Percentiles rank a stretch among this genome's conserved stretches.
These are phyloP conservation scores for Euthynnus affinis DNA, from an alignment of 2,797 vertebrate species.

Conservation along the genomic window DNA sequence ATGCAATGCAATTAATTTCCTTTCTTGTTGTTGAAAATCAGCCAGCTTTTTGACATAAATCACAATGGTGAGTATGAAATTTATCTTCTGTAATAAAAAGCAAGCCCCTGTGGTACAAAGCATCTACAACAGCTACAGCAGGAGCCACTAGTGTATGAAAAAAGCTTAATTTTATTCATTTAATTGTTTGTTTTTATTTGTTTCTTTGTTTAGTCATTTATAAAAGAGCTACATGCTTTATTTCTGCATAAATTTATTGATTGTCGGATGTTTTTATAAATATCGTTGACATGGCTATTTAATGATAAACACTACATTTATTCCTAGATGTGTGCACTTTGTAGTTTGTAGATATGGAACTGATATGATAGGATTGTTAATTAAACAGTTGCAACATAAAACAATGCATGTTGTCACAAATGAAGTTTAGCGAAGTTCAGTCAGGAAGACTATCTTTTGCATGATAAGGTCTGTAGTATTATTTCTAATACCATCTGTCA, in stretches of 20 bases:
- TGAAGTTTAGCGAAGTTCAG: not conserved
- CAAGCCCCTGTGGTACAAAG: conserved; percentile 30
- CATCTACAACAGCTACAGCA: not conserved
- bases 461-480: too few relatives aligned
- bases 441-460: too few relatives aligned
- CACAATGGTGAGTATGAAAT: conserved; percentile 37
- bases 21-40: conserved; percentile 44
- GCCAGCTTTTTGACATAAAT: conserved; percentile 49
- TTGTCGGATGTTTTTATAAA: not conserved
- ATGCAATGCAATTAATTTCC: conserved; percentile 37
- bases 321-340: not conserved
- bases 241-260: not conserved
- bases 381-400: not conserved
- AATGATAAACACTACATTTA: not conserved
- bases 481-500: too few relatives aligned
- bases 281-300: not conserved
- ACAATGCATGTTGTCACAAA: not conserved
- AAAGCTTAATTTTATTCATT: conserved; percentile 2
- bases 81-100: conserved; percentile 46
- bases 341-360: too few relatives aligned
- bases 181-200: not conserved
- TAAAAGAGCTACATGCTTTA: conserved; percentile 12
- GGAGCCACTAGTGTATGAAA: conserved; percentile 14
- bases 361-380: not conserved
- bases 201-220: not conserved